Evolutionary conservation across 2,797 vertebrate genomes (phyloP).

Genomic region (Hybognathus amarus): DNA sequence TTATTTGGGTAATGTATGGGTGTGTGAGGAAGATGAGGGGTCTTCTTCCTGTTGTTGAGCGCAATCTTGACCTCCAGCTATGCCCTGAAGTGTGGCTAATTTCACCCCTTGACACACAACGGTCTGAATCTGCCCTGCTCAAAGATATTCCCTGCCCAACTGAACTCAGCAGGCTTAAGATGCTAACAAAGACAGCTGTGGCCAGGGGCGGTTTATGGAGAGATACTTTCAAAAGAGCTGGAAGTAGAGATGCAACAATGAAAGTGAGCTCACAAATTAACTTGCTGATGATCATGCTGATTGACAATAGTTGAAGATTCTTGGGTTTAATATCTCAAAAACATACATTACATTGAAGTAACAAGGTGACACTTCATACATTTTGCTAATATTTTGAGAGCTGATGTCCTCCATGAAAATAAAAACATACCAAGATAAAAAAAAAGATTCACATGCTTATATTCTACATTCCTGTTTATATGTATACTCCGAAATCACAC

Average conservation of each 20-base stretch:
- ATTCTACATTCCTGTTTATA: not conserved
- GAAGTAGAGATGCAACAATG: not conserved
- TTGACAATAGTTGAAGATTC: not conserved
- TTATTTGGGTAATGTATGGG: constrained; percentile 20
- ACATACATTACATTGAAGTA: not conserved
- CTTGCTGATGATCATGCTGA: not conserved
- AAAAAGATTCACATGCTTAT: not conserved
- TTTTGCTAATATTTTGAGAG: not conserved
- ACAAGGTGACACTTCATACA: not conserved
- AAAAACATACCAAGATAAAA: not conserved
- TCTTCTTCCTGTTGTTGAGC: constrained; percentile 36
- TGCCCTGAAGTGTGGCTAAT: constrained; percentile 52
- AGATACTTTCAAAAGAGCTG: not conserved
- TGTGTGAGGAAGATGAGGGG: constrained; percentile 23
- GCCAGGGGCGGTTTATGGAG: not conserved
- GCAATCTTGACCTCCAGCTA: constrained; percentile 55
- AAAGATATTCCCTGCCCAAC: too few relatives aligned
- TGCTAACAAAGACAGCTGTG: constrained; percentile 46
- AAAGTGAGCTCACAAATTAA: not conserved
- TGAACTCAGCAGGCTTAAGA: constrained; percentile 7
- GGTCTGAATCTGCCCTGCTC: constrained; percentile 39
- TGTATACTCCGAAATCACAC: too few relatives aligned
- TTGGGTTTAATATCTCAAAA: not conserved
- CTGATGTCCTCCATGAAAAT: not conserved
- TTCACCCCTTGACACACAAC: constrained; percentile 43